These are phyloP conservation scores for Lasiurus cinereus DNA, from an alignment of 2,113 vertebrate species.

Conservation along the genomic window DNA sequence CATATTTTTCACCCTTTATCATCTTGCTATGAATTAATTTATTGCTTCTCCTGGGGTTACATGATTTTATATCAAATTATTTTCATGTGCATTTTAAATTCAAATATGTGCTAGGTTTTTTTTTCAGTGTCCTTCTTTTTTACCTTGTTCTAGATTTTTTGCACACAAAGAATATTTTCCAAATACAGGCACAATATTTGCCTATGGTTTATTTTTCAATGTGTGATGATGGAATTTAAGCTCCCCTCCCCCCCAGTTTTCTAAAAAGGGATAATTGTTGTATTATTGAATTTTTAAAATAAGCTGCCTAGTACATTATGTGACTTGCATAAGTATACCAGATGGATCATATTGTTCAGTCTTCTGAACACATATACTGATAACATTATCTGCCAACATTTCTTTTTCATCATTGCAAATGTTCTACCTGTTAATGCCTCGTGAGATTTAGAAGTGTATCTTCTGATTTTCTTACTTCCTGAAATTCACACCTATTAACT, in stretches of 20 bases:
- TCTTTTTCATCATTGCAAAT: slow-evolving; percentile 54
- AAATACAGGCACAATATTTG: neutral
- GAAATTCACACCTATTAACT: neutral
- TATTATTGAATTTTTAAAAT: slow-evolving; percentile 62
- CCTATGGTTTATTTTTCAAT: neutral
- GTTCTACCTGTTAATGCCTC: slow-evolving; percentile 57
- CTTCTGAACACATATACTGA: slow-evolving; percentile 46
- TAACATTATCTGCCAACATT: slow-evolving; percentile 57
- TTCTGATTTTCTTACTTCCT: slow-evolving; percentile 52
- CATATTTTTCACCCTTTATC: neutral
- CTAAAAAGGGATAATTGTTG: slow-evolving; percentile 22
- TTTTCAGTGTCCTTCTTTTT: neutral
- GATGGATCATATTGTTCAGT: slow-evolving; percentile 74
- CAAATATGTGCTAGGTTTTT: neutral
- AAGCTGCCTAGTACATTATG: slow-evolving; percentile 72
- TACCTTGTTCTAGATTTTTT: slow-evolving; percentile 28
- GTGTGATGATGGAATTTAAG: neutral
- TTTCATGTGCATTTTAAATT: slow-evolving; percentile 26
- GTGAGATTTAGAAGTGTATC: neutral
- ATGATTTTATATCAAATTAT: slow-evolving; percentile 42
- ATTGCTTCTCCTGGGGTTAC: neutral
- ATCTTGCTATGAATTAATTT: slow-evolving; percentile 10
- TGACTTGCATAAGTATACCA: slow-evolving; percentile 65
- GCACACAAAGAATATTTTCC: neutral
- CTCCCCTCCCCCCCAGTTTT: neutral